phyloP scores from a whole-genome alignment of 2,888 invertebrate species.

The Subacronicta megacephala region DNA sequence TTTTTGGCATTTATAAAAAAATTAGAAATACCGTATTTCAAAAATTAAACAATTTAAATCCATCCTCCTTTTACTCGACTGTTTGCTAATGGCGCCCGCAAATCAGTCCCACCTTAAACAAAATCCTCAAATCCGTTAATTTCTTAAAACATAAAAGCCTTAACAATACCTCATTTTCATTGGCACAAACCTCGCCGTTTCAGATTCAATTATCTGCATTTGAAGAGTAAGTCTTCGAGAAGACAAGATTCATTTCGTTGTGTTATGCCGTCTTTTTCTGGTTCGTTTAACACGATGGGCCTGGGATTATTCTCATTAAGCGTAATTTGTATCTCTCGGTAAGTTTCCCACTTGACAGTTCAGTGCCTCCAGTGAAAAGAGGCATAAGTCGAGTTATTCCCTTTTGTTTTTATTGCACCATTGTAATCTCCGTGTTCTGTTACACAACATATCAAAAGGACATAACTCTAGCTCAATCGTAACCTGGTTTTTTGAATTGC shows the following conservation, averaged over 20 bases:
- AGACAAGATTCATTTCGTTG: conserved; percentile 63
- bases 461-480: too few species aligned
- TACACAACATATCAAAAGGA: too few species aligned
- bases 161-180: conserved; percentile 36
- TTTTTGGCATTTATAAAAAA: too few species aligned
- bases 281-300: conserved; percentile 65
- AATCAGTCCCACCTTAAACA: conserved; percentile 18
- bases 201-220: conserved; percentile 60
- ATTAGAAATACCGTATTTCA: too few species aligned
- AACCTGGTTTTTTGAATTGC: too few species aligned
- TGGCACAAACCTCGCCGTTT: conserved; percentile 23
- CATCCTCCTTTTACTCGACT: background rate
- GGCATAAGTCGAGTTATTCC: too few species aligned
- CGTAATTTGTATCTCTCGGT: conserved; percentile 66
- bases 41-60: background rate
- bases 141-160: conserved; percentile 14
- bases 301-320: conserved; percentile 68
- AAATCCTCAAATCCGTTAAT: conserved; percentile 24
- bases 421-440: too few species aligned
- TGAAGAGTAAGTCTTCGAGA: conserved; percentile 58
- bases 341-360: conserved; percentile 52
- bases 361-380: too few species aligned
- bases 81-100: conserved; percentile 2
- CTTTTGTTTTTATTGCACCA: too few species aligned
- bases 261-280: conserved; percentile 61